Base-by-base conservation (phyloP, 2,888 invertebrate species). In the Lypha dubia region DNA sequence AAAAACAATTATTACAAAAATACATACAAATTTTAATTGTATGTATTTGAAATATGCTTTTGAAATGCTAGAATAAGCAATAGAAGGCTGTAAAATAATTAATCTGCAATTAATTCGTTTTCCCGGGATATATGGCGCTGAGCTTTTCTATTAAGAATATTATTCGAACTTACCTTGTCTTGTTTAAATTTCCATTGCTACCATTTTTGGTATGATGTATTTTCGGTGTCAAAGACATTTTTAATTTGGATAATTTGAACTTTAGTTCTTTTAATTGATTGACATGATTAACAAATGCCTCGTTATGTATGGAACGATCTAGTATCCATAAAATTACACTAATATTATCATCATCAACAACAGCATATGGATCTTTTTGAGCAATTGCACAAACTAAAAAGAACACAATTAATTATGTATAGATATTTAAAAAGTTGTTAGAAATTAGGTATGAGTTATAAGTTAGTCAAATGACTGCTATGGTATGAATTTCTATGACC, bases 261-360 rank as follows among this genome's bases (percentile, higher is more conserved):
- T 92, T 92, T 5, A 90, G 87, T 49, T 92, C 92, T 86, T 92
- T 92, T 4, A 92, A 86, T 84, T 92, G 91, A 86, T 89, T 91
- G 68, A 89, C 89, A 86, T 92, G 90, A 76, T 89, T 89, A 8
- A 89, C 86, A 87, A 92, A 92, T 67, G 92, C 91, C 87, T 92
- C 92, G 86, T 90, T 91, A 84, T 92, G 91, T 84, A 92, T 90
- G 22, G 91, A 89, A 56, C 92, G 90, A 85, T 92, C 92, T 13
- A 92, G 81, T 38, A 92, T 90, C 92, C 92, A 92, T 86, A 92
- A 88, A 38, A 92, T 88, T 24, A 89, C 88, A 22, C 89, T 90
- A 38, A 92, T 79, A 49, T 88, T 90, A 75, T 92, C 92, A 49
- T 92, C 92, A 67, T 92, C 92, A 77, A 90, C 89, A 11, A 87